phyloP scores from a whole-genome alignment of 2,113 vertebrate genomes.

The Marcusenius ussheri region DNA sequence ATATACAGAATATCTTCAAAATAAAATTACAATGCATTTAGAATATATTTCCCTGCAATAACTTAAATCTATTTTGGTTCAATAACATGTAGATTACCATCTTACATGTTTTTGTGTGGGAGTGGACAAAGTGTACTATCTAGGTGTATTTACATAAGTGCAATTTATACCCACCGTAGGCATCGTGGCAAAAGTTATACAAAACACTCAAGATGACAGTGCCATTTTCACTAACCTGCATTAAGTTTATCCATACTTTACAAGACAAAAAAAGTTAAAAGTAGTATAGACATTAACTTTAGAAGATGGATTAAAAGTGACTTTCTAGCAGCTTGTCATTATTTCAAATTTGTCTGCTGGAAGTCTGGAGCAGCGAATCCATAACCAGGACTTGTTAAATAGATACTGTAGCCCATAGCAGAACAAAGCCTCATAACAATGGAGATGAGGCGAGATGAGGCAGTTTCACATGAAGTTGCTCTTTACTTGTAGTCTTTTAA shows the following conservation, averaged over 20 bases:
- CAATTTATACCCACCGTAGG: not conserved
- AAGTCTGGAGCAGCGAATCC: not conserved
- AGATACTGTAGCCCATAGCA: not conserved
- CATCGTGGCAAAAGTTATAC: not conserved
- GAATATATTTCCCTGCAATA: not conserved
- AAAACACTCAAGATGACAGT: not conserved
- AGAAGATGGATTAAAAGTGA: not conserved
- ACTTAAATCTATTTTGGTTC: not conserved
- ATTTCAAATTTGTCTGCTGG: not conserved
- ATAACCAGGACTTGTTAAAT: not conserved
- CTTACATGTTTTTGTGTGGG: not conserved
- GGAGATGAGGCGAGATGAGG: no score
- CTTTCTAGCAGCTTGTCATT: not conserved
- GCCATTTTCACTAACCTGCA: not conserved
- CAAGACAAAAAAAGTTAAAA: not conserved
- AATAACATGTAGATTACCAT: not conserved
- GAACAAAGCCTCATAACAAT: not conserved
- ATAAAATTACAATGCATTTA: not conserved
- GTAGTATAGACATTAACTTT: not conserved
- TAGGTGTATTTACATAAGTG: no score
- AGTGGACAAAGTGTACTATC: not conserved
- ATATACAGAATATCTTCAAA: not conserved
- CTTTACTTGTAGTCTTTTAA: no score
- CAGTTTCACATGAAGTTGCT: no score
- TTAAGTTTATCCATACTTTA: not conserved